Evolutionary conservation across 2,113 vertebrate species (phyloP).

Genomic region (Otus sunia): DNA sequence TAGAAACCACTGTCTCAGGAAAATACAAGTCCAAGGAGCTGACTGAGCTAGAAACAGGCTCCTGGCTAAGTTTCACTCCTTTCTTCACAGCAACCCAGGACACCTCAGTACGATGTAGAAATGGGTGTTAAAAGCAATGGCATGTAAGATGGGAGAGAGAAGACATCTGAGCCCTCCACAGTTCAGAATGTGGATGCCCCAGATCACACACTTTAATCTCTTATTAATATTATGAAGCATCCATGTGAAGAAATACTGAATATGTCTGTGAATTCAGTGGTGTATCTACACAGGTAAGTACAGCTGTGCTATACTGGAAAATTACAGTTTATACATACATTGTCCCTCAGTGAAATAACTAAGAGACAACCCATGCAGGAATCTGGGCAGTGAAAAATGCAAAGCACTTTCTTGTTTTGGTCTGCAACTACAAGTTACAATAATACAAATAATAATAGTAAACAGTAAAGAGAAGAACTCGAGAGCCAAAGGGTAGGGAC

Average conservation of each 20-base stretch:
- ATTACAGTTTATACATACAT: neutral
- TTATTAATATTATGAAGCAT: neutral
- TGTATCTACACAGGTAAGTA: neutral
- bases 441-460: constrained; percentile 28
- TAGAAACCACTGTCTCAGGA: neutral
- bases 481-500: neutral
- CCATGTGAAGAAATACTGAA: neutral
- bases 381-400: neutral
- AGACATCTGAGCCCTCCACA: accelerated
- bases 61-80: neutral
- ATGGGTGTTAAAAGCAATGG: neutral
- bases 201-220: neutral
- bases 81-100: neutral
- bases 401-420: neutral
- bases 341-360: neutral
- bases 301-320: neutral
- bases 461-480: constrained; percentile 23
- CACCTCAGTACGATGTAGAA: neutral
- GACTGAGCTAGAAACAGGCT: neutral
- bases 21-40: neutral
- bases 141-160: neutral
- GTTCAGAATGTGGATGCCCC: neutral
- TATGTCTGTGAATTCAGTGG: neutral
- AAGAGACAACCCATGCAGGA: neutral
- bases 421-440: neutral